Percentiles rank a stretch among this genome's conserved stretches.
phyloP scores from a whole-genome alignment of 2,797 vertebrate species.

The Poeciliopsis infans region DNA sequence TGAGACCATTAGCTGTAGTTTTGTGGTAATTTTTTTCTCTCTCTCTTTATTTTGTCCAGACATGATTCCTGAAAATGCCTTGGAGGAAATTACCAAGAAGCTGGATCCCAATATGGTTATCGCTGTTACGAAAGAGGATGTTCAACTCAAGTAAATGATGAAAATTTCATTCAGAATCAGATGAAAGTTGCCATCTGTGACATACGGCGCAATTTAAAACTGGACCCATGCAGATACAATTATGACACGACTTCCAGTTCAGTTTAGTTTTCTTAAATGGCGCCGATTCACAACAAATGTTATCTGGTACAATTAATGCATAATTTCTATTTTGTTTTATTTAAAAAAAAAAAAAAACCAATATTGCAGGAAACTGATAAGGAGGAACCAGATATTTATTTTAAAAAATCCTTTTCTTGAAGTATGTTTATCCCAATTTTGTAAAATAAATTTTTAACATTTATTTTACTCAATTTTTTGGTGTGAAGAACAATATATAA shows the following conservation, averaged over 20 bases:
- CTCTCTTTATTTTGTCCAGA: slow-evolving; percentile 76
- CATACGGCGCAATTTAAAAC: neutral
- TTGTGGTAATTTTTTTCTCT: neutral
- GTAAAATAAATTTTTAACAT: neutral
- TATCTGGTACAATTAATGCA: neutral
- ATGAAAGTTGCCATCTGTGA: neutral
- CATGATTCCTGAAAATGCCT: slow-evolving; percentile 96
- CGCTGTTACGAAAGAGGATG: slow-evolving; percentile 87
- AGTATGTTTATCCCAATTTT: neutral
- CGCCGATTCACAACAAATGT: neutral
- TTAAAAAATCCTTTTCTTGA: neutral
- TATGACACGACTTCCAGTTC: neutral
- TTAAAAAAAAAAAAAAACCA: no score
- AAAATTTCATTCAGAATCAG: neutral
- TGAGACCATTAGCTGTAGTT: neutral
- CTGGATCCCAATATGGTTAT: slow-evolving; percentile 93
- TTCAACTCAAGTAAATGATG: slow-evolving; percentile 90
- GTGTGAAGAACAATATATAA: neutral
- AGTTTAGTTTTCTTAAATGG: neutral
- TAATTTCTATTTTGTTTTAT: no score
- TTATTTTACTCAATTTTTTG: neutral
- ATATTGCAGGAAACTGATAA: neutral
- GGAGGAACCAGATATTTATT: neutral
- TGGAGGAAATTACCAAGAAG: slow-evolving; percentile 98
- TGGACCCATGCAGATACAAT: neutral